These are phyloP conservation scores for Lasioglossum vierecki DNA, from an alignment of 2,888 invertebrate species.

Conservation along the genomic window DNA sequence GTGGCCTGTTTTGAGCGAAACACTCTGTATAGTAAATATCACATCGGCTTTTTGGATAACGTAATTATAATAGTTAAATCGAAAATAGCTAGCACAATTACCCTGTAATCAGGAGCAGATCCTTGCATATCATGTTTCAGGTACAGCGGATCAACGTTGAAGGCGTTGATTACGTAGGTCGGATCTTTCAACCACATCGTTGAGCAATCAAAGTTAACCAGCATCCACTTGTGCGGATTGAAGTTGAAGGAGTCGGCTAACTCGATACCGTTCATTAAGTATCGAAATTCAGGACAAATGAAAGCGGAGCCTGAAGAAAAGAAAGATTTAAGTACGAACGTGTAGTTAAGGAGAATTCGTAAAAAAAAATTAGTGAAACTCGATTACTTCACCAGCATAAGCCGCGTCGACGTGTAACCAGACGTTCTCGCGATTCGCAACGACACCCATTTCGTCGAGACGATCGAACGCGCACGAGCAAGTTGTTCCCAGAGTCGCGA, in stretches of 20 bases:
- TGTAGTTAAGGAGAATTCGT: background rate
- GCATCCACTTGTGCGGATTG: slow-evolving; percentile 99
- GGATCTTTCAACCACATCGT: slow-evolving; percentile 98
- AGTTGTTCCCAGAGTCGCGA: slow-evolving; percentile 97
- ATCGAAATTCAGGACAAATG: slow-evolving; percentile 98
- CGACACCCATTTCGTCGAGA: slow-evolving; percentile 94
- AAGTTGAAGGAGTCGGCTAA: slow-evolving; percentile 98
- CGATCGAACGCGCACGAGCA: slow-evolving; percentile 98
- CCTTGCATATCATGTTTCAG: slow-evolving; percentile 97
- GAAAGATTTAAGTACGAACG: background rate
- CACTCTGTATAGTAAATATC: background rate
- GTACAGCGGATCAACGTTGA: slow-evolving; percentile 98
- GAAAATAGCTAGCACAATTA: slow-evolving; percentile 71
- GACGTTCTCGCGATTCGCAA: slow-evolving; percentile 90
- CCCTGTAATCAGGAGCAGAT: slow-evolving; percentile 95
- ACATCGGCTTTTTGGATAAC: background rate
- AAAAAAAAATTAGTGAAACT: background rate
- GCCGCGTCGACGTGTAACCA: slow-evolving; percentile 99
- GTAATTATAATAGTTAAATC: background rate
- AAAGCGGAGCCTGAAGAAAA: slow-evolving; percentile 90
- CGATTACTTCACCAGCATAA: slow-evolving; percentile 90
- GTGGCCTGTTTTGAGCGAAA: background rate
- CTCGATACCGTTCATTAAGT: slow-evolving; percentile 94
- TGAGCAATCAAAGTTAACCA: slow-evolving; percentile 99
- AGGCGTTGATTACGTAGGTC: slow-evolving; percentile 95